These are phyloP conservation scores for Acronicta psi DNA, from an alignment of 2,888 invertebrate species.

Conservation along the genomic window DNA sequence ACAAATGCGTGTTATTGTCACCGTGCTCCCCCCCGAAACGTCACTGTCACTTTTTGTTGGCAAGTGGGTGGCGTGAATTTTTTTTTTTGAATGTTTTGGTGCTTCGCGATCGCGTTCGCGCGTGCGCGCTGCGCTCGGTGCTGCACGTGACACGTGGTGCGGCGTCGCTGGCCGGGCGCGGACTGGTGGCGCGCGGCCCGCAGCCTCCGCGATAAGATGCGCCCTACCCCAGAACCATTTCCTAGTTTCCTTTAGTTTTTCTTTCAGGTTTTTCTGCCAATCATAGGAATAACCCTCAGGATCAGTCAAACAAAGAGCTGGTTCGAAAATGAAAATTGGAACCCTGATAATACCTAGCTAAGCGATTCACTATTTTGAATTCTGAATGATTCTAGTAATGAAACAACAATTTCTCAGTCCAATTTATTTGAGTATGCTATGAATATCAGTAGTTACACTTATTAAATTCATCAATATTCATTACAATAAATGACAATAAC, in stretches of 20 bases:
- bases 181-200: conserved; percentile 68
- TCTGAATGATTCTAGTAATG: too few relatives aligned
- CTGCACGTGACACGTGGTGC: conserved; percentile 60
- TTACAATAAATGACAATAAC: too few relatives aligned
- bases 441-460: conserved; percentile 56
- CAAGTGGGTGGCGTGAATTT: conserved; percentile 75
- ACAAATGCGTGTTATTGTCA: conserved; percentile 74
- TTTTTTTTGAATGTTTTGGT: conserved; percentile 64
- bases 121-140: conserved; percentile 72
- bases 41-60: conserved; percentile 83
- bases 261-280: conserved; percentile 15
- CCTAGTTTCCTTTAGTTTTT: conserved; percentile 55
- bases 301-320: conserved; percentile 4
- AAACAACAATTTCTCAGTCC: conserved; percentile 63
- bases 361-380: conserved; percentile 6
- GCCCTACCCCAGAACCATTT: conserved; percentile 67
- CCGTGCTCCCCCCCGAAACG: conserved; percentile 75
- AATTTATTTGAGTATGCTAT: conserved; percentile 62
- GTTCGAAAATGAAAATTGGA: conserved; percentile 26
- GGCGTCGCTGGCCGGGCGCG: conserved; percentile 70
- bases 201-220: conserved; percentile 60
- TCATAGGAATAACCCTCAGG: conserved; percentile 3
- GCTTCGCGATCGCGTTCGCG: conserved; percentile 72
- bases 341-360: conserved; percentile 39
- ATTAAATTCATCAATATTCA: conserved; percentile 40